Conservation (phyloP, 2,797 vertebrate species). For the Loris lydekkerianus region DNA sequence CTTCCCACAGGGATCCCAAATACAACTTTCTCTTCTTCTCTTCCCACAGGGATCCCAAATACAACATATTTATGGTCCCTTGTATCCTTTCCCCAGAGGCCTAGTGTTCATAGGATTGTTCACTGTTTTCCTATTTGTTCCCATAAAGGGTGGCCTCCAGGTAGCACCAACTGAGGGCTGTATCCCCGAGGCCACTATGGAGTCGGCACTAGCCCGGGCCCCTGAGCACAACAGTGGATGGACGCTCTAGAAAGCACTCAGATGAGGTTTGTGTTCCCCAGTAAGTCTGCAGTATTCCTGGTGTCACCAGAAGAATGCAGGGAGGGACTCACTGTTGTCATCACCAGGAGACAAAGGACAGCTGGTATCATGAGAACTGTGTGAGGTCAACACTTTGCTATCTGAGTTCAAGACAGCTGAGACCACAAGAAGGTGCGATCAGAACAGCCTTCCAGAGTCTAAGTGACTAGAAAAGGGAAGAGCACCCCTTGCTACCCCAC, state of each 20-base stretch:
- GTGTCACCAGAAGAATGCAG: neutral
- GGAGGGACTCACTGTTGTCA: neutral
- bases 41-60: too few relatives aligned
- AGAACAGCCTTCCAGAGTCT: neutral
- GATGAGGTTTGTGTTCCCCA: neutral
- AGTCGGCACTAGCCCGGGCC: neutral
- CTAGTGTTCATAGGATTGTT: neutral
- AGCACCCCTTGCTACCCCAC: neutral
- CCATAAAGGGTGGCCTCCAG: neutral
- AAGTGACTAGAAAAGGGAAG: neutral
- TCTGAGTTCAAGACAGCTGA: neutral
- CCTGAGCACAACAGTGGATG: neutral
- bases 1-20: neutral
- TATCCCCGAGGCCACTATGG: neutral
- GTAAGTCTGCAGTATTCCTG: neutral
- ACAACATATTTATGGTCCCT: neutral
- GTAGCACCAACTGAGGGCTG: neutral
- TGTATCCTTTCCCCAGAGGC: neutral
- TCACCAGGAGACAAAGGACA: neutral
- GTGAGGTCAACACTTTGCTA: neutral
- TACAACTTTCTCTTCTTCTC: neutral
- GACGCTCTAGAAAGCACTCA: neutral
- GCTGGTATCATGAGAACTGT: neutral
- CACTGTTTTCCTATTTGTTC: neutral
- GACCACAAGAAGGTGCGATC: neutral